A percentile compares a stretch with the other conserved stretches of the same genome.
Conservation (phyloP, 2,888 invertebrate species). For the Sceliomorpha sp. region DNA sequence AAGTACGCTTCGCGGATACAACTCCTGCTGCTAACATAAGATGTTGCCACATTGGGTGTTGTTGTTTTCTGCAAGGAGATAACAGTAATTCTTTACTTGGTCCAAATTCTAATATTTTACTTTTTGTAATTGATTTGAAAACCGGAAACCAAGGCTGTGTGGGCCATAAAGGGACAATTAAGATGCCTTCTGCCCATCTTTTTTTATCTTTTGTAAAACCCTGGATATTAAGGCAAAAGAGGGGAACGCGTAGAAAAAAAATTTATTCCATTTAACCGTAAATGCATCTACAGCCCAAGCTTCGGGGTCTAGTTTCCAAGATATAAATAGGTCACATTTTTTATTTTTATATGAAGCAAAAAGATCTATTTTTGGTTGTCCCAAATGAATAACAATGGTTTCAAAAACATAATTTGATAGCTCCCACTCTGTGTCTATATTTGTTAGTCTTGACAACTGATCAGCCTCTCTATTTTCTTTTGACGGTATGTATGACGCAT, state of each 20-base stretch:
- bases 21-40: constrained; percentile 64
- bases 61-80: constrained; percentile 54
- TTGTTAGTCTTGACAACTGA: too few species aligned
- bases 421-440: not conserved
- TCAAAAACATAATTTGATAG: constrained; percentile 15
- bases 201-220: constrained; percentile 61
- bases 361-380: constrained; percentile 54
- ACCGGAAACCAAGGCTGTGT: too few species aligned
- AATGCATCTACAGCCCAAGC: constrained; percentile 62
- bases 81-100: constrained; percentile 56
- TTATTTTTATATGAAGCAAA: constrained; percentile 60
- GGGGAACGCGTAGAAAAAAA: constrained; percentile 63
- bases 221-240: constrained; percentile 62
- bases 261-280: constrained; percentile 47
- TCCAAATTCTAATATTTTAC: constrained; percentile 47
- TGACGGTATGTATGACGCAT: not conserved
- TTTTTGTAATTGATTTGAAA: constrained; percentile 38
- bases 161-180: constrained; percentile 65
- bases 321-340: constrained; percentile 61
- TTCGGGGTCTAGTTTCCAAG: constrained; percentile 61
- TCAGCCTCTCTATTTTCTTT: not conserved
- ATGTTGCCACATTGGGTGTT: constrained; percentile 55
- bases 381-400: constrained; percentile 14
- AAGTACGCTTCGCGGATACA: constrained; percentile 58
- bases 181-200: constrained; percentile 62